These are phyloP conservation scores for Dimorphilus gyrociliatus DNA, from an alignment of 2,888 invertebrate species.

Conservation along the genomic window DNA sequence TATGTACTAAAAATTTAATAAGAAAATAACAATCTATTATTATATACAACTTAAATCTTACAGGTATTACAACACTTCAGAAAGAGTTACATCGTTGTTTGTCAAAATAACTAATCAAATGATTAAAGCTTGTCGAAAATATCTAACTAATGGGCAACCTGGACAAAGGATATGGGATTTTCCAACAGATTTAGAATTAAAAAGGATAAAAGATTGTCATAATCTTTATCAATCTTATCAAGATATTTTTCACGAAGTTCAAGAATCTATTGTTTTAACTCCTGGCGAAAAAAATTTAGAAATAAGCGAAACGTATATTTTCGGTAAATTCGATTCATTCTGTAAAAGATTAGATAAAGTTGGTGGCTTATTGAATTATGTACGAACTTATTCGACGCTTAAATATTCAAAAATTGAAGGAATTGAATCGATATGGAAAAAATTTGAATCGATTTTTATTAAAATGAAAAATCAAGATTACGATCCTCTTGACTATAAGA, in stretches of 20 bases:
- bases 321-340: slow-evolving; percentile 36
- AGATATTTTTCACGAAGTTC: slow-evolving; percentile 44
- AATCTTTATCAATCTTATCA: slow-evolving; percentile 45
- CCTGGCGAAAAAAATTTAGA: slow-evolving; percentile 29
- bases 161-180: slow-evolving; percentile 25
- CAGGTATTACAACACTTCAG: slow-evolving; percentile 28
- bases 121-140: slow-evolving; percentile 31
- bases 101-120: slow-evolving; percentile 36
- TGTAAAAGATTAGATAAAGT: slow-evolving; percentile 29
- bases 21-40: no score
- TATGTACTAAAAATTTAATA: no score
- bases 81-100: slow-evolving; percentile 31
- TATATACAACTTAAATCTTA: no score
- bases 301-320: slow-evolving; percentile 36
- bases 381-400: slow-evolving; percentile 54
- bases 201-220: slow-evolving; percentile 40
- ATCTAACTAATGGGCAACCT: slow-evolving; percentile 24
- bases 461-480: slow-evolving; percentile 55
- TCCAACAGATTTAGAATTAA: slow-evolving; percentile 13
- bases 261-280: slow-evolving; percentile 21
- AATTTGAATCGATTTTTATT: slow-evolving; percentile 51
- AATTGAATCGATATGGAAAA: slow-evolving; percentile 53
- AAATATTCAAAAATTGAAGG: slow-evolving; percentile 61
- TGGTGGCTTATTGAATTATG: slow-evolving; percentile 54
- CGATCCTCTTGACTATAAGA: slow-evolving; percentile 62